These are phyloP conservation scores for Drosophila ambigua DNA, from an alignment of 1,140 invertebrate species.

Conservation along the genomic window DNA sequence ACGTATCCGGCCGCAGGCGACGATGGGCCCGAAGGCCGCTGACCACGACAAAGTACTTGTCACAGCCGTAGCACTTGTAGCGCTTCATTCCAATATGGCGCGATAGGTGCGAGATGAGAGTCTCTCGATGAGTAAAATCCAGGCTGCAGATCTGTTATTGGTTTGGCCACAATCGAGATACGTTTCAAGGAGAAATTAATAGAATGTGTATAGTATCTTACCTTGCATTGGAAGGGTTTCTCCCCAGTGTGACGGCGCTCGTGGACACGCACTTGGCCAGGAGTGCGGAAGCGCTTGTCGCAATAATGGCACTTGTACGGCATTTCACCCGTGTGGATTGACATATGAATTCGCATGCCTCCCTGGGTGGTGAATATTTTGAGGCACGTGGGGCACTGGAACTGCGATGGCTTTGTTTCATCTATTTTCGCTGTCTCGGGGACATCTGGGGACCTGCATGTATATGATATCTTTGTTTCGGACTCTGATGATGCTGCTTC, in stretches of 20 bases:
- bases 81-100: slow-evolving; percentile 83
- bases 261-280: slow-evolving; percentile 85
- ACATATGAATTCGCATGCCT: slow-evolving; percentile 66
- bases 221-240: slow-evolving; percentile 93
- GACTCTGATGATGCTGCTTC: background rate
- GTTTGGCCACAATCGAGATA: background rate
- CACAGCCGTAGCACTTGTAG: slow-evolving; percentile 80
- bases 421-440: background rate
- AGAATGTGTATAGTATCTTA: slow-evolving; percentile 6
- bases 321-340: slow-evolving; percentile 76
- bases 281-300: slow-evolving; percentile 76
- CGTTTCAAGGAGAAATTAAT: background rate
- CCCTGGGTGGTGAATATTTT: slow-evolving; percentile 70
- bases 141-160: slow-evolving; percentile 63
- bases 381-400: slow-evolving; percentile 50
- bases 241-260: slow-evolving; percentile 95
- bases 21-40: slow-evolving; percentile 79
- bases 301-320: slow-evolving; percentile 75
- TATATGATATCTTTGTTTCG: background rate
- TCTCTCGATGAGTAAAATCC: slow-evolving; percentile 78
- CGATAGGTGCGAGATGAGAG: slow-evolving; percentile 76
- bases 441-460: background rate
- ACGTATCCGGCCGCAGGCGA: slow-evolving; percentile 71
- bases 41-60: slow-evolving; percentile 78
- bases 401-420: background rate